Evolutionary conservation across 2,888 invertebrate genomes (phyloP).

Genomic region (Aspidapion aeneum): DNA sequence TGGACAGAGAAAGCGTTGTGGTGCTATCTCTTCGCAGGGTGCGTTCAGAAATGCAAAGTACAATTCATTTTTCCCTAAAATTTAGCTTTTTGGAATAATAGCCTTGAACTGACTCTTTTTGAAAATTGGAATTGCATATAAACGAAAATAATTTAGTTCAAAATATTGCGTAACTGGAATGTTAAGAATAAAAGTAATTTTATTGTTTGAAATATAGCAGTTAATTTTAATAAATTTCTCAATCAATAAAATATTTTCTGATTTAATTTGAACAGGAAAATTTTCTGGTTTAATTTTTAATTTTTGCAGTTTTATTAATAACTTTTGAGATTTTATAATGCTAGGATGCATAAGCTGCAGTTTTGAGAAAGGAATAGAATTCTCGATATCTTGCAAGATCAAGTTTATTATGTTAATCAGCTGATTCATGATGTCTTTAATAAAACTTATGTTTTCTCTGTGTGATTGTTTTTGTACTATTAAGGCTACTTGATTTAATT

Average conservation of each 20-base stretch:
- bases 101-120: conserved; percentile 7
- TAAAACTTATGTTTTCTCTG: not conserved
- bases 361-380: too few species aligned
- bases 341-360: not conserved
- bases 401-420: too few species aligned
- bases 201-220: conserved; percentile 2
- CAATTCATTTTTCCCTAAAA: conserved; percentile 1
- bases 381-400: too few species aligned
- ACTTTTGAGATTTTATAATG: not conserved
- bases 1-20: too few species aligned
- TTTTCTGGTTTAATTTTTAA: not conserved
- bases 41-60: conserved; percentile 6
- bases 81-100: conserved; percentile 1
- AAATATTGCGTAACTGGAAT: not conserved
- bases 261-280: not conserved
- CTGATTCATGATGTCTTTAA: not conserved
- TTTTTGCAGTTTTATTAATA: not conserved
- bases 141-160: not conserved
- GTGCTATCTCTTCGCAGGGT: too few species aligned
- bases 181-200: not conserved
- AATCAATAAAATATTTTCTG: not conserved
- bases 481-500: conserved; percentile 11
- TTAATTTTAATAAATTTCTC: conserved; percentile 1
- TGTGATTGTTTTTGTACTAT: not conserved
- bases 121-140: conserved; percentile 1